Evolutionary conservation across 2,888 invertebrate genomes (phyloP).

Genomic region (Melieria picta): DNA sequence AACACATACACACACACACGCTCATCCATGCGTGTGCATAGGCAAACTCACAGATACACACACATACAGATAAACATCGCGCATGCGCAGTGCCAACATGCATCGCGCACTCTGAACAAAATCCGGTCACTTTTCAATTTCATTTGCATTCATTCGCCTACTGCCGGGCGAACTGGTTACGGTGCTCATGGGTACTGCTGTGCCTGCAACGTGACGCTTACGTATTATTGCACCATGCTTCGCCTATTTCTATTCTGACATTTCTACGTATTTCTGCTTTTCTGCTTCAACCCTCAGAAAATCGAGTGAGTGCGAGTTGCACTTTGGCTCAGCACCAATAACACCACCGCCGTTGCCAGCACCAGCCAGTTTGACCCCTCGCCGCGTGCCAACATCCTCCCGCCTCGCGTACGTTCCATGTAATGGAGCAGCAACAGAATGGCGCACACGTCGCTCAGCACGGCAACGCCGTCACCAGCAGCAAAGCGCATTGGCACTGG

Average conservation of each 20-base stretch:
- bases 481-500: neutral
- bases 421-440: too few species aligned
- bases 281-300: neutral
- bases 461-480: too few species aligned
- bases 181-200: neutral
- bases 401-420: too few species aligned
- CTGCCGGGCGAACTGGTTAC: neutral
- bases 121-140: constrained; percentile 3
- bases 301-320: too few species aligned
- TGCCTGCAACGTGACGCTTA: neutral
- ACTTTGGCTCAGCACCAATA: too few species aligned
- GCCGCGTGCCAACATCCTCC: too few species aligned
- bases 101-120: neutral
- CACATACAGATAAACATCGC: too few species aligned
- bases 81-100: too few species aligned
- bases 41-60: neutral
- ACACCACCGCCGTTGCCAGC: too few species aligned
- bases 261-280: neutral
- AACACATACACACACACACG: too few species aligned
- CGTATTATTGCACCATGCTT: neutral
- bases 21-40: neutral
- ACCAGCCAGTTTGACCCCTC: too few species aligned
- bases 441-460: too few species aligned
- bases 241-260: neutral
- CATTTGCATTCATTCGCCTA: constrained; percentile 4